A percentile compares a stretch with the other conserved stretches of the same genome.
Conservation (phyloP, 2,888 invertebrate species). For the Nemoura dubitans region DNA sequence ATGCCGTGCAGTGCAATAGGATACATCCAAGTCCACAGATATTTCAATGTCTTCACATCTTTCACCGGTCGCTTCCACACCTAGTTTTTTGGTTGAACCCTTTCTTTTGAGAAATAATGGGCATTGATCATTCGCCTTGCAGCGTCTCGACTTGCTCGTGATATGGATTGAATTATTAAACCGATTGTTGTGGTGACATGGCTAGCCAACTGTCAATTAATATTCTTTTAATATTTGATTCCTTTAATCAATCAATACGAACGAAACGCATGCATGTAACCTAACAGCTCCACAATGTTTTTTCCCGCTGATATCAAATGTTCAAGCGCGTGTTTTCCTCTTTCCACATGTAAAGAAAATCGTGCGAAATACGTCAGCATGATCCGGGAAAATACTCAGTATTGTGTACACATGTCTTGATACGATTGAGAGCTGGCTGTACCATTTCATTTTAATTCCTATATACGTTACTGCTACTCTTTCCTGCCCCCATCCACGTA, state of each 20-base stretch:
- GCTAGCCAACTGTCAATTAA: not conserved
- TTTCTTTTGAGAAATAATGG: conserved; percentile 26
- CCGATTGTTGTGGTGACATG: not conserved
- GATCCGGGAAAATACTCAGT: no score
- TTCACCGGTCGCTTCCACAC: conserved; percentile 40
- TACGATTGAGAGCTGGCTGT: not conserved
- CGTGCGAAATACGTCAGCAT: no score
- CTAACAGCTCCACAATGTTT: no score
- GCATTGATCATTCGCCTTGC: not conserved
- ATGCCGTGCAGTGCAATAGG: not conserved
- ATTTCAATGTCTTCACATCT: conserved; percentile 49
- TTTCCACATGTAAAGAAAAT: not conserved
- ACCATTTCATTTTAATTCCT: not conserved
- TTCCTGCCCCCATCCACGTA: not conserved
- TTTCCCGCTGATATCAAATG: no score
- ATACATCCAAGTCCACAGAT: conserved; percentile 41
- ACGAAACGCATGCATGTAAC: no score
- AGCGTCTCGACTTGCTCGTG: not conserved
- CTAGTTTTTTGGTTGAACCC: conserved; percentile 21
- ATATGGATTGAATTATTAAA: not conserved
- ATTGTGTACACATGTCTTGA: not conserved
- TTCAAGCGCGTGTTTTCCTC: no score
- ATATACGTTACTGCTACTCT: not conserved
- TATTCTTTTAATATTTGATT: not conserved
- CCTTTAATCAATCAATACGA: not conserved